These are phyloP conservation scores for Malurus leucopterus DNA, from an alignment of 2,797 vertebrate genomes.

Conservation along the genomic window DNA sequence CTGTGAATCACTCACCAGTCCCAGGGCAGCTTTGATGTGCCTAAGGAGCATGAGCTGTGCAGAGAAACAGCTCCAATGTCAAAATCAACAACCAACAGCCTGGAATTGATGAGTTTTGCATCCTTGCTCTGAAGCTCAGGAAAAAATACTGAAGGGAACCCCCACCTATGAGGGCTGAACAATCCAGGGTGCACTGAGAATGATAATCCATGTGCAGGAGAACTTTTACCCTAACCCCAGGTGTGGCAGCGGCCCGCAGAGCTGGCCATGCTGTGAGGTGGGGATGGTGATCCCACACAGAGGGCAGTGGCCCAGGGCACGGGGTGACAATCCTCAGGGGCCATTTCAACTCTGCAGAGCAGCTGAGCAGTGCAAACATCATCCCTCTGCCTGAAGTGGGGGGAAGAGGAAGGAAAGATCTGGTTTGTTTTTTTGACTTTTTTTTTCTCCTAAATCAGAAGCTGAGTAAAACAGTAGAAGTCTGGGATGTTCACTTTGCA, in stretches of 20 bases:
- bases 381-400: neutral
- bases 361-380: neutral
- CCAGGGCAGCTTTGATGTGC: neutral
- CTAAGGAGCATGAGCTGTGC: neutral
- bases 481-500: neutral
- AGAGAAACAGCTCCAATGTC: neutral
- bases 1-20: neutral
- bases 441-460: neutral
- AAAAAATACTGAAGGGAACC: neutral
- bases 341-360: neutral
- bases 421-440: neutral
- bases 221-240: neutral
- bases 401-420: neutral
- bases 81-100: neutral
- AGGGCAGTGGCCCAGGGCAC: neutral
- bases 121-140: neutral
- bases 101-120: neutral
- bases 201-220: neutral
- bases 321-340: neutral
- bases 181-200: neutral
- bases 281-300: fast-evolving
- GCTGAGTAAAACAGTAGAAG: neutral
- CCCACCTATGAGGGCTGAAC: neutral
- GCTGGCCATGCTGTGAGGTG: neutral
- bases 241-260: neutral